These are phyloP conservation scores for Aplochiton taeniatus DNA, from an alignment of 2,797 vertebrate genomes.

Conservation along the genomic window DNA sequence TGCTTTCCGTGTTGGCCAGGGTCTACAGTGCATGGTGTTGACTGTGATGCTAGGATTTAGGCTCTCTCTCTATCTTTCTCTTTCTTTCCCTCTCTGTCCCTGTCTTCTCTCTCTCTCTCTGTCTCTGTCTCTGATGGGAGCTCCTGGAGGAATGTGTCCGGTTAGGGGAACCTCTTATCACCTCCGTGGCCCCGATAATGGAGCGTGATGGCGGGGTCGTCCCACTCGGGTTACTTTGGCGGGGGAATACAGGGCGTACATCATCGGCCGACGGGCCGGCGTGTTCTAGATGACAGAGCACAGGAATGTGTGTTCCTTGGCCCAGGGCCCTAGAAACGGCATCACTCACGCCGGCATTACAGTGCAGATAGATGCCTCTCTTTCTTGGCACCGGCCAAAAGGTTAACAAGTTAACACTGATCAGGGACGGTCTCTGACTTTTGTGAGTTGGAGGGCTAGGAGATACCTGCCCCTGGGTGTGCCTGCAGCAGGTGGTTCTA, in stretches of 20 bases:
- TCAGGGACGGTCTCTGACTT: too few species aligned
- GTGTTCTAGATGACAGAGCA: slow-evolving; percentile 4
- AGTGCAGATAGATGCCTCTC: background rate
- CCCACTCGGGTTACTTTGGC: slow-evolving; percentile 1
- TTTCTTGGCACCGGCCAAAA: background rate
- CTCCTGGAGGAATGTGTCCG: background rate
- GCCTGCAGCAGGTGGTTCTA: too few species aligned
- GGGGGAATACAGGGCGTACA: background rate
- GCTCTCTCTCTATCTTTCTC: too few species aligned
- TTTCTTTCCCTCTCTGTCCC: too few species aligned
- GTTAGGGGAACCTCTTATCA: slow-evolving; percentile 3
- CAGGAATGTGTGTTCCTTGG: slow-evolving; percentile 17
- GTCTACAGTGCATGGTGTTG: too few species aligned
- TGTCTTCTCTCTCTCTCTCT: background rate
- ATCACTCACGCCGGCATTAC: slow-evolving; percentile 4
- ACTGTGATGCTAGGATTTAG: too few species aligned
- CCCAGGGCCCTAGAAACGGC: background rate
- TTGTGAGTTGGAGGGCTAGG: too few species aligned
- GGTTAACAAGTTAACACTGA: background rate
- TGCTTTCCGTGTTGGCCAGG: too few species aligned
- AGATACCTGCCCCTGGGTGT: too few species aligned
- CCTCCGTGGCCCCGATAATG: background rate
- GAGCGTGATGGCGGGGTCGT: background rate
- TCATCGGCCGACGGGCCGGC: background rate
- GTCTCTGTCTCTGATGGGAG: background rate